Evolutionary conservation across 2,888 invertebrate species (phyloP).

Genomic region (Sphecodes monilicornis): DNA sequence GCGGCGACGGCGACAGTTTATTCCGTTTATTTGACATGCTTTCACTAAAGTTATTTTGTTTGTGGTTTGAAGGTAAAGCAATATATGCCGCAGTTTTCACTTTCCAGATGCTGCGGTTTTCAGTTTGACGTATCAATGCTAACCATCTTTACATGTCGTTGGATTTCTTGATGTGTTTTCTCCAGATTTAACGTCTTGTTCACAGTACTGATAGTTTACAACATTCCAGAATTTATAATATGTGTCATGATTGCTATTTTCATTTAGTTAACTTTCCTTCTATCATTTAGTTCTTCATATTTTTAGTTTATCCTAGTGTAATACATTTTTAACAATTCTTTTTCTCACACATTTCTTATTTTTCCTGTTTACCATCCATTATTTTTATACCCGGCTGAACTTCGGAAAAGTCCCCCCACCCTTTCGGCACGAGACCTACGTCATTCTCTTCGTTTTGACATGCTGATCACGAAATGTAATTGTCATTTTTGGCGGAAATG

Average conservation of each 20-base stretch:
- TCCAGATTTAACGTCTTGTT: background rate
- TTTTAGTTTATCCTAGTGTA: no score
- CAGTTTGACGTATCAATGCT: background rate
- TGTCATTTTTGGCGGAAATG: no score
- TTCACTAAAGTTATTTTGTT: conserved; percentile 1
- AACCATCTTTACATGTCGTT: background rate
- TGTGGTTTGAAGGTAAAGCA: background rate
- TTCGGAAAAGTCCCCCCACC: no score
- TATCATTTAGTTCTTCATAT: no score
- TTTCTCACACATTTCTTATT: no score
- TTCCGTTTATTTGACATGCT: background rate
- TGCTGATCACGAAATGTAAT: no score
- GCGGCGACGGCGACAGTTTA: background rate
- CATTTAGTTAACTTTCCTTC: background rate
- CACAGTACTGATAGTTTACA: background rate
- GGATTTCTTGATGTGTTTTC: background rate
- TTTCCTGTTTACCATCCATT: no score
- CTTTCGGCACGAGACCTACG: no score
- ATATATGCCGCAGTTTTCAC: conserved; percentile 8
- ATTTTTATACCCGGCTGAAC: no score
- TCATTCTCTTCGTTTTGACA: no score
- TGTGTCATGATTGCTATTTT: background rate
- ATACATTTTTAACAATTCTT: no score
- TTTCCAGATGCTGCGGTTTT: conserved; percentile 1
- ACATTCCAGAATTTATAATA: background rate